Evolutionary conservation across 2,113 vertebrate species (phyloP), one percentile per base, ranked within the genome.

Genomic region (Esox niger): DNA sequence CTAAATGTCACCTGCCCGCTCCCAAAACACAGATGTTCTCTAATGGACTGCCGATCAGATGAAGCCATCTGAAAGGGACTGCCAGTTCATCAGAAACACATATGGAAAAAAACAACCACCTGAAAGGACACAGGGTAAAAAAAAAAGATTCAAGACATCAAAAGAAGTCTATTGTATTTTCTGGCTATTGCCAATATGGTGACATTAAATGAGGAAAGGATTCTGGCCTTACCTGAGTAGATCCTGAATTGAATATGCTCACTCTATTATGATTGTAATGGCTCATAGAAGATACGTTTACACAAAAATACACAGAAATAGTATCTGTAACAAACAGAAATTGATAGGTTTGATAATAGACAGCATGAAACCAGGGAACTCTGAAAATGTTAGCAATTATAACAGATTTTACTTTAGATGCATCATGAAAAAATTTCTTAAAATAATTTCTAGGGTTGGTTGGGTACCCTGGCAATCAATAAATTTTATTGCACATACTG

Each of bases 71-170:
- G n/a, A n/a, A n/a, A n/a, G n/a, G n/a, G n/a, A n/a, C n/a, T n/a
- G n/a, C n/a, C n/a, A n/a, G n/a, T n/a, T n/a, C n/a, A n/a, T n/a
- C n/a, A n/a, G n/a, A n/a, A n/a, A n/a, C n/a, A n/a, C n/a, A n/a
- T n/a, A n/a, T n/a, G n/a, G n/a, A n/a, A n/a, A n/a, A n/a, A n/a
- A n/a, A n/a, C n/a, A n/a, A n/a, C n/a, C n/a, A n/a, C n/a, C n/a
- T n/a, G n/a, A 13, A 60, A 43, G 47, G 21, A 31, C 62, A 47
- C 10, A 15, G 59, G 26, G 21, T 29, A 49, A 76, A 6, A 1
- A 35, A 1, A 35, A 60, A 59, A 52, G 27, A 57, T 55, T 15
- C 25, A 15, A 60, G 75, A 58, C 70, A 66, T 32, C 70, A 63
- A n/a, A n/a, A 60, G n/a, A 13, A 8, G 11, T 30, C 60, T 8